Conservation (phyloP, 2,888 invertebrate species). For the Carpatolechia fugitivella region DNA sequence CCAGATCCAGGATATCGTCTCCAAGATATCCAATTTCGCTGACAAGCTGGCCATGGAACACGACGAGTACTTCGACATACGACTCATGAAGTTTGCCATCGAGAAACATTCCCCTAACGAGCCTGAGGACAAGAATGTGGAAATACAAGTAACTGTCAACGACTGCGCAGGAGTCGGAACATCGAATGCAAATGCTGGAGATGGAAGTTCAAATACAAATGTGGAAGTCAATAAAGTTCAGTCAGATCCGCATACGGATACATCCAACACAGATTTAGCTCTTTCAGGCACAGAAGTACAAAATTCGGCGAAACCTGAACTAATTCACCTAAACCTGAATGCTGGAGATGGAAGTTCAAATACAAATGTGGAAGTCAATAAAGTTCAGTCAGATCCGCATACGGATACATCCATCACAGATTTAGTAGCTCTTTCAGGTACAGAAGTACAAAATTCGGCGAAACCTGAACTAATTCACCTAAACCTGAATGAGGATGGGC, state of each 20-base stretch:
- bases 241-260: no score
- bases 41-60: constrained; percentile 19
- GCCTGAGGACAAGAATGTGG: constrained; percentile 7
- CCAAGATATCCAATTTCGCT: constrained; percentile 19
- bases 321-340: no score
- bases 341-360: no score
- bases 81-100: constrained; percentile 21
- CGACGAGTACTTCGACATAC: constrained; percentile 22
- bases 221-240: no score
- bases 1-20: constrained; percentile 18
- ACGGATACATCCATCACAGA: background rate
- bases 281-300: background rate
- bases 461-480: no score
- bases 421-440: background rate
- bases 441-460: no score
- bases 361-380: no score
- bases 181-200: background rate
- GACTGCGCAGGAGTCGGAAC: constrained; percentile 12
- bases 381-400: no score
- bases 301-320: no score
- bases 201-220: no score
- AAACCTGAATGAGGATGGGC: no score
- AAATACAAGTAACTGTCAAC: constrained; percentile 9
- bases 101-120: constrained; percentile 11
- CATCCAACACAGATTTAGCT: background rate